phyloP scores from a whole-genome alignment of 2,888 invertebrate genomes.

The Tenthredo distinguenda region DNA sequence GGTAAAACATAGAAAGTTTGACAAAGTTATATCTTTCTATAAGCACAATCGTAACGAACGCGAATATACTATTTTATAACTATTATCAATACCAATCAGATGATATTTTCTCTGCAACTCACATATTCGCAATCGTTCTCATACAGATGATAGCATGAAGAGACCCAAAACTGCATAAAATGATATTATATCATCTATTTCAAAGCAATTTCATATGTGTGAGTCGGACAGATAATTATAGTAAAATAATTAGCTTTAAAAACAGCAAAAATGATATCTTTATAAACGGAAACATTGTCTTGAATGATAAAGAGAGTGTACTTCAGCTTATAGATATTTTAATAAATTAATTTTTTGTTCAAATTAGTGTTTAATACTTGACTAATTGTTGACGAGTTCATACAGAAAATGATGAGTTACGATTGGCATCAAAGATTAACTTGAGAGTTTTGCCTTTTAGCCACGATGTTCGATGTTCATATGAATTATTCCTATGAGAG shows the following conservation, averaged over 20 bases:
- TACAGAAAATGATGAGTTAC: conserved; percentile 21
- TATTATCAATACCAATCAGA: neutral
- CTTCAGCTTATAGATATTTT: neutral
- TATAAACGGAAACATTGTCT: neutral
- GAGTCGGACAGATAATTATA: neutral
- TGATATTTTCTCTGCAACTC: neutral
- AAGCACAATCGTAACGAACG: conserved; percentile 43
- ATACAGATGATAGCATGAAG: neutral
- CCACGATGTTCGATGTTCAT: conserved; percentile 43
- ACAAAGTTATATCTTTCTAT: conserved; percentile 39
- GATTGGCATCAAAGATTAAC: conserved; percentile 43
- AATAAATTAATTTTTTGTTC: neutral
- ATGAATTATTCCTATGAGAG: conserved; percentile 22
- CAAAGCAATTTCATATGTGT: neutral
- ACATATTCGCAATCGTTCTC: neutral
- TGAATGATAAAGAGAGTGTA: neutral
- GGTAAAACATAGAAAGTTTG: conserved; percentile 67
- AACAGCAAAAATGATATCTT: no score
- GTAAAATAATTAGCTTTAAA: no score
- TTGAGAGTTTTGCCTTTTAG: conserved; percentile 47
- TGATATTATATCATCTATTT: neutral
- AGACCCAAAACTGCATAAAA: neutral
- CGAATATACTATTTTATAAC: neutral
- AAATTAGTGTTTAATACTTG: neutral
- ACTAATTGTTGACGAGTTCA: neutral